These are phyloP conservation scores for Pteropus alecto DNA, from an alignment of 2,113 vertebrate genomes.

Conservation along the genomic window DNA sequence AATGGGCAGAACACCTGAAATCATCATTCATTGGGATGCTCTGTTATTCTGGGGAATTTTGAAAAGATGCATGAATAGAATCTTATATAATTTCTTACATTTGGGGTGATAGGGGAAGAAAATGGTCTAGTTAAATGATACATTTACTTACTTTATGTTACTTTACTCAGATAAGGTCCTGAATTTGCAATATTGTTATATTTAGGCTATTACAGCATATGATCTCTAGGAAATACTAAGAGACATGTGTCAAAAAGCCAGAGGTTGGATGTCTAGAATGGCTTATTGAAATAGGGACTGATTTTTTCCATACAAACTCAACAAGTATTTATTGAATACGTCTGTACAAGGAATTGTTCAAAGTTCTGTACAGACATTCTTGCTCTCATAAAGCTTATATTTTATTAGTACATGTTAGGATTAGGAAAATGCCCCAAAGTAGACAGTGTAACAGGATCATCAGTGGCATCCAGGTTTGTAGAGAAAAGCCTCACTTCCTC, in stretches of 20 bases:
- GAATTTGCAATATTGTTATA: neutral
- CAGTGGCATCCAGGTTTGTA: neutral
- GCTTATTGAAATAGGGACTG: neutral
- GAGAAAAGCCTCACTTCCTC: neutral
- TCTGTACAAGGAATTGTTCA: neutral
- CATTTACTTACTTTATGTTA: neutral
- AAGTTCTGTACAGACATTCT: neutral
- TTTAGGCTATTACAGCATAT: neutral
- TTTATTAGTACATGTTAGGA: neutral
- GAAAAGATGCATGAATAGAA: neutral
- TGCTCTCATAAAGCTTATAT: neutral
- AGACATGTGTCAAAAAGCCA: neutral
- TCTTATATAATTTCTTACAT: neutral
- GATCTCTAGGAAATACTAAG: neutral
- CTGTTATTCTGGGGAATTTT: neutral
- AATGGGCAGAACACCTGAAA: neutral
- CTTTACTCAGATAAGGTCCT: neutral
- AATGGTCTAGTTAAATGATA: neutral
- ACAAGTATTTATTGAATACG: neutral
- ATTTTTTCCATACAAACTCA: neutral
- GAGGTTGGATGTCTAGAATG: neutral
- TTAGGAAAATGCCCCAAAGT: neutral
- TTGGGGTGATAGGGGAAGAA: neutral
- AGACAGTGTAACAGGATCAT: neutral
- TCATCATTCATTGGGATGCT: neutral